Conservation (phyloP, 2,888 invertebrate species). For the Arctia plantaginis region DNA sequence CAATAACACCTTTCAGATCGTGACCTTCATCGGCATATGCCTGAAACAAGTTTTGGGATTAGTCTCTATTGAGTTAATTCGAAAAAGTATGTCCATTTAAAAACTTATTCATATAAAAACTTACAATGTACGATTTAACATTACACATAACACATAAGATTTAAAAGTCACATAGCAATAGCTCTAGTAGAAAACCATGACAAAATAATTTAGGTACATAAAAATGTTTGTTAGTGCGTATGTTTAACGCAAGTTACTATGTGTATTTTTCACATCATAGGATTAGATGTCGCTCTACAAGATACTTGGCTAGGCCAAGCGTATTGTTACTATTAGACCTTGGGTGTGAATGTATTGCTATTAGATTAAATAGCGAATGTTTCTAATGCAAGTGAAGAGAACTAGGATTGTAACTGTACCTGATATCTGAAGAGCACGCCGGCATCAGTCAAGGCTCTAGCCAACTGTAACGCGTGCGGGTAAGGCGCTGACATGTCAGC, state of each 20-base stretch:
- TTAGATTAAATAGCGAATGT: not conserved
- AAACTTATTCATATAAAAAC: too few species aligned
- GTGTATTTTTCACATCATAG: too few species aligned
- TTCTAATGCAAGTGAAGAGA: not conserved
- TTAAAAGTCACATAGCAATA: not conserved
- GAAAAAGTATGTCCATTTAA: too few species aligned
- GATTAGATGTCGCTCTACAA: not conserved
- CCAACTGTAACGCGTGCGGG: conserved; percentile 96
- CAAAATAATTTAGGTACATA: not conserved
- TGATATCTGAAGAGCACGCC: conserved; percentile 97
- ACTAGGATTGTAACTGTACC: conserved; percentile 82
- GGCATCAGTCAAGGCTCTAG: conserved; percentile 94
- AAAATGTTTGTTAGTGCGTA: not conserved
- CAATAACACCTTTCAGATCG: conserved; percentile 93
- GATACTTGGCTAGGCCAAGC: not conserved
- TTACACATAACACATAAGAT: not conserved
- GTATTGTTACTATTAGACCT: not conserved
- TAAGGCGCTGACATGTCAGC: conserved; percentile 97
- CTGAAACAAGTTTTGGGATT: conserved; percentile 82
- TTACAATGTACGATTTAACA: too few species aligned
- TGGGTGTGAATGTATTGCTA: not conserved
- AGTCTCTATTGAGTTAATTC: not conserved
- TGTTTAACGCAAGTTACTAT: too few species aligned
- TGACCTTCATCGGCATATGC: conserved; percentile 97
- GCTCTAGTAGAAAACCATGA: not conserved